phyloP scores from a whole-genome alignment of 2,797 vertebrate species.

The Pempheris klunzingeri region DNA sequence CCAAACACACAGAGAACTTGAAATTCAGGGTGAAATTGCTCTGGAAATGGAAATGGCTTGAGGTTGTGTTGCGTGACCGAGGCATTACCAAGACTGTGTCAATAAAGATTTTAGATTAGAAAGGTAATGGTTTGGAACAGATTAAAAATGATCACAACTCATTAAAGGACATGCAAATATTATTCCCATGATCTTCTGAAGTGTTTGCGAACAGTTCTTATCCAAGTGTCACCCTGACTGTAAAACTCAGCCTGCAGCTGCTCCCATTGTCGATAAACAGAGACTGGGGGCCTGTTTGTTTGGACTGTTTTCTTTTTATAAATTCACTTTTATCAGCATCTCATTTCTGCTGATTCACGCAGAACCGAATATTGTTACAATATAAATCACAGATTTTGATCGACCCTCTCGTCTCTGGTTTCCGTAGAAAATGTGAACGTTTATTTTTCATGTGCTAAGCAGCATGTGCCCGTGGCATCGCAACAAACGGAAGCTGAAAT shows the following conservation, averaged over 20 bases:
- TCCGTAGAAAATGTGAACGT: not conserved
- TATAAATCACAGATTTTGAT: not conserved
- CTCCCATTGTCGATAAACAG: conserved; percentile 34
- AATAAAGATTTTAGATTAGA: conserved; percentile 52
- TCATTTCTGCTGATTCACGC: not conserved
- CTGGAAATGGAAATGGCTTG: conserved; percentile 20
- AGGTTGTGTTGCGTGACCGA: conserved; percentile 25
- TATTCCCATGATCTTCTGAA: conserved; percentile 49
- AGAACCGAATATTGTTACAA: not conserved
- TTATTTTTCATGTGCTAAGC: conserved; percentile 2
- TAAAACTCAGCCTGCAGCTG: conserved; percentile 44
- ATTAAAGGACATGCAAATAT: conserved; percentile 63
- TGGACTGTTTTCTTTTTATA: not conserved
- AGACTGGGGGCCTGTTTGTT: conserved; percentile 1
- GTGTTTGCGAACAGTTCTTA: conserved; percentile 54
- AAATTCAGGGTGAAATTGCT: conserved; percentile 22
- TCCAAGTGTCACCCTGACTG: conserved; percentile 48
- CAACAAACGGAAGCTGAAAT: not conserved
- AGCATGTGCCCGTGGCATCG: not conserved
- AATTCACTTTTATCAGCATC: not conserved
- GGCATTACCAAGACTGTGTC: conserved; percentile 42
- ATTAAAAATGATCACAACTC: conserved; percentile 57
- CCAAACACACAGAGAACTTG: not conserved
- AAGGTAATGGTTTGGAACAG: conserved; percentile 56
- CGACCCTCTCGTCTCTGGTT: not conserved